Base-by-base conservation (phyloP, 2,888 invertebrate genomes). In the Anthrax anthrax region DNA sequence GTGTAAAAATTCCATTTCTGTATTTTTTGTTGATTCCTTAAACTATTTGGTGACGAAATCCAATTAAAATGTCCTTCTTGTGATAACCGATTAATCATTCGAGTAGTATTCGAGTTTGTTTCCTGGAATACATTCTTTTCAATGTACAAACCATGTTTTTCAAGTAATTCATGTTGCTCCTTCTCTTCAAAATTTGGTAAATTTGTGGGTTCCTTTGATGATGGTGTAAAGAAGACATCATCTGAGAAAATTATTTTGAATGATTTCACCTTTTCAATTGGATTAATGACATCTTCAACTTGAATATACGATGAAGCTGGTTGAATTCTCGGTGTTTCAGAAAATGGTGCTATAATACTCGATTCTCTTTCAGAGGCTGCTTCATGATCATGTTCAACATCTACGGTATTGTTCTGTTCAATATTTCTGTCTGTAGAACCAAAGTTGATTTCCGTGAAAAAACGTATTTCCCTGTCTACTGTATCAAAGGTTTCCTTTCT, bases 311-410 rank as follows among this genome's bases (percentile, higher is more conserved):
- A 62, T 1, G 60, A 59, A 0, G 58, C 59, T 10, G 58, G 51
- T 27, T 56, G 46, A 27, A 55, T 46, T 44, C 51, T 43, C 6
- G 52, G 51, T 14, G 40, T 44, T 32, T 42, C 27, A 63, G 46
- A 71, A 68, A 69, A 71, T 72, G 61, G 67, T 77, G 37, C 6
- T 32, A 9, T 19, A 19, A 34, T 17, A 14, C 34, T 40, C n/a
- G 18, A 40, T 16, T 16, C 8, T 19, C 9, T 19, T 8, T 17
- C 18, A 14, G 42, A 18, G 3, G 42, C 13, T n/a, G n/a, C n/a
- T n/a, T n/a, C n/a, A n/a, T n/a, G n/a, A 29, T 18, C 16, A 17
- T 18, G 32, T 18, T 12, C 34, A 12, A 16, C 14, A 3, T 18
- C 37, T 13, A 14, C 8, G 8, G 23, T 23, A 32, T 9, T 9